A percentile compares a stretch with the other conserved stretches of the same genome.
Evolutionary conservation across 2,888 invertebrate genomes (phyloP).

Genomic region (Drosophila anomelani): DNA sequence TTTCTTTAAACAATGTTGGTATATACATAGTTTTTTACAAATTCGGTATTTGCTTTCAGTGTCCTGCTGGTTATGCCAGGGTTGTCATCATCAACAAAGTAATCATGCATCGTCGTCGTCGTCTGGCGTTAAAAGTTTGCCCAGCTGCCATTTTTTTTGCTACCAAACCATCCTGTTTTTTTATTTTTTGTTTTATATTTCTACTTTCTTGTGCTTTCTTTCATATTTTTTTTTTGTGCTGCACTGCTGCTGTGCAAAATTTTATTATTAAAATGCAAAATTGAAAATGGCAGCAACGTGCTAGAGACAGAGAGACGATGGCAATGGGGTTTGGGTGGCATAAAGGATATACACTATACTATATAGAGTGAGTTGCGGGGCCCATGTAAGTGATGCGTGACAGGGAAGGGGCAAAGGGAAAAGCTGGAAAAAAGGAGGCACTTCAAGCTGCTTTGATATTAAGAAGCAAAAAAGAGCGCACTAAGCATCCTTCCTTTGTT

Average conservation of each 20-base stretch:
- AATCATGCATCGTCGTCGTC: conserved; percentile 62
- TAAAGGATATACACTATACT: conserved; percentile 9
- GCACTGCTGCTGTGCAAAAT: conserved; percentile 65
- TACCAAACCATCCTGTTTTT: conserved; percentile 20
- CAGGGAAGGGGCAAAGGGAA: conserved; percentile 30
- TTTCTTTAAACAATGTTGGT: no score
- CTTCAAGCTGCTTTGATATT: conserved; percentile 46
- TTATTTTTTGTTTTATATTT: conserved; percentile 13
- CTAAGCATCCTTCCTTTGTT: conserved; percentile 47
- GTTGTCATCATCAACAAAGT: conserved; percentile 80
- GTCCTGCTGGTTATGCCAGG: conserved; percentile 45
- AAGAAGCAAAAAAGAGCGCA: conserved; percentile 25
- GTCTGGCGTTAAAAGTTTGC: conserved; percentile 64
- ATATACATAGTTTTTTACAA: no score
- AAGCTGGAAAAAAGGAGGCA: conserved; percentile 8
- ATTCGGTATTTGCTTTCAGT: background rate
- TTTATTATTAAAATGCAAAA: conserved; percentile 81
- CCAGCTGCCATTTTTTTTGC: conserved; percentile 57
- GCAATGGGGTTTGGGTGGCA: conserved; percentile 12
- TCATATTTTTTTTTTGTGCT: conserved; percentile 49
- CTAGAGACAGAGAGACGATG: conserved; percentile 27
- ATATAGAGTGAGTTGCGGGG: conserved; percentile 14
- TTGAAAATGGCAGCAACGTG: conserved; percentile 77
- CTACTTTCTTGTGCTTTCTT: conserved; percentile 46
- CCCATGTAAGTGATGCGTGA: conserved; percentile 75